Base-by-base conservation (phyloP, 2,797 vertebrate genomes). In the Chiloscyllium punctatum region DNA sequence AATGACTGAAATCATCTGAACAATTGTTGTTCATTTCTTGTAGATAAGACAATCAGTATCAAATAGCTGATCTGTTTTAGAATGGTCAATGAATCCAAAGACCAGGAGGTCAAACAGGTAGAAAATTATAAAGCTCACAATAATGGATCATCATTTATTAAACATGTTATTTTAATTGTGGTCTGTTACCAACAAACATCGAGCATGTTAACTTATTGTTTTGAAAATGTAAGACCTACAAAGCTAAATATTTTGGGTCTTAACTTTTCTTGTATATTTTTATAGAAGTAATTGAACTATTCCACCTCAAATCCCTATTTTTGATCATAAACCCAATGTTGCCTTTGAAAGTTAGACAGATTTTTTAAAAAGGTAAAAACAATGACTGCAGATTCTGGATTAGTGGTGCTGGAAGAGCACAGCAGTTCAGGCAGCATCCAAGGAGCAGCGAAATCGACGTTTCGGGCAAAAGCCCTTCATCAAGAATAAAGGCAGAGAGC, bases 1-100 rank as follows among this genome's bases (percentile, higher is more conserved):
- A 74, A 74, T 77, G 94, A 95, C 94, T 48, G 57, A 77, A 53
- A 95, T 77, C 71, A 53, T 53, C 48, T 74, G 37, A 95, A 53
- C 16, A n/a, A 72, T 74, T 69, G 51, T 66, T 77, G 42, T 95
- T 74, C 69, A 77, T 53, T 77, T 71, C 30, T 53, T 72, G 48
- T 37, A 69, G 33, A 33, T n/a, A 37, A n/a, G n/a, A 92, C 90
- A 68, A 84, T 92, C 66, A 69, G n/a, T 69, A 27, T 37, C 42
- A 92, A 92, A 69, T 92, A 92, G 37, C 21, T 69, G n/a, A 92
- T 37, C 25, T 18, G 69, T 69, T 92, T 68, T 69, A 69, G n/a
- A 69, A 92, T 21, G 13, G 69, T 42, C 37, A 69, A 42, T 25
- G n/a, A n/a, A 92, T 42, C 11, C 37, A 92, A 92, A 69, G n/a